These are phyloP conservation scores for Semotilus atromaculatus DNA, from an alignment of 2,797 vertebrate genomes.

Conservation along the genomic window DNA sequence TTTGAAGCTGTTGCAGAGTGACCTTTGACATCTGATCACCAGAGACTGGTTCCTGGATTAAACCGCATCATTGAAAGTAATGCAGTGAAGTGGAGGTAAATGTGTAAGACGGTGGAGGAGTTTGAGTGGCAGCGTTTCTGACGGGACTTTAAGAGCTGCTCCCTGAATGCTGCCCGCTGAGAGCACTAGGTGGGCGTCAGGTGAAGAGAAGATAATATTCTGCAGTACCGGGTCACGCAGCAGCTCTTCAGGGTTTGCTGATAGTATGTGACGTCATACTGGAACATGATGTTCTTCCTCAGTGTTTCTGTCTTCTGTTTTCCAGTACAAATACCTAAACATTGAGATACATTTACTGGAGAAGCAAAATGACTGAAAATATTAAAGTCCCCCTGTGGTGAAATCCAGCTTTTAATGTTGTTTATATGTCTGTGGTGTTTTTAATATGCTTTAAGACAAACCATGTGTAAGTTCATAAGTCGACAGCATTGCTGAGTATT, in stretches of 20 bases:
- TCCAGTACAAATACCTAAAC: background rate
- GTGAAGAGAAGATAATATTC: slow-evolving; percentile 29
- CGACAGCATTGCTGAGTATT: too few species aligned
- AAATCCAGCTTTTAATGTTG: too few species aligned
- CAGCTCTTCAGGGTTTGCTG: slow-evolving; percentile 21
- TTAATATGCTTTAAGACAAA: too few species aligned
- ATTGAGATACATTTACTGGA: background rate
- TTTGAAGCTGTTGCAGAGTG: background rate
- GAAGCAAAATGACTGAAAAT: background rate
- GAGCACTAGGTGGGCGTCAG: slow-evolving; percentile 39
- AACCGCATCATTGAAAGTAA: background rate
- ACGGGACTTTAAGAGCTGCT: slow-evolving; percentile 48
- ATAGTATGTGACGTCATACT: background rate
- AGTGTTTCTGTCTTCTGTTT: background rate
- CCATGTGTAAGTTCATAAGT: too few species aligned
- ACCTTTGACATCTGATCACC: background rate
- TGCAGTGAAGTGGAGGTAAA: slow-evolving; percentile 10
- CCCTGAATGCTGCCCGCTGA: slow-evolving; percentile 24
- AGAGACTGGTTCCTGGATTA: background rate
- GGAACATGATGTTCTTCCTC: background rate
- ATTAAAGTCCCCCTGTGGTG: background rate
- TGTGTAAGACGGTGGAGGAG: background rate
- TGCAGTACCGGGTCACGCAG: slow-evolving; percentile 31
- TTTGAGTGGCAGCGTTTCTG: background rate
- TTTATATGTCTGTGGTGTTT: too few species aligned